Evolutionary conservation across 2,888 invertebrate species (phyloP).

Genomic region (Campoletis raptor): DNA sequence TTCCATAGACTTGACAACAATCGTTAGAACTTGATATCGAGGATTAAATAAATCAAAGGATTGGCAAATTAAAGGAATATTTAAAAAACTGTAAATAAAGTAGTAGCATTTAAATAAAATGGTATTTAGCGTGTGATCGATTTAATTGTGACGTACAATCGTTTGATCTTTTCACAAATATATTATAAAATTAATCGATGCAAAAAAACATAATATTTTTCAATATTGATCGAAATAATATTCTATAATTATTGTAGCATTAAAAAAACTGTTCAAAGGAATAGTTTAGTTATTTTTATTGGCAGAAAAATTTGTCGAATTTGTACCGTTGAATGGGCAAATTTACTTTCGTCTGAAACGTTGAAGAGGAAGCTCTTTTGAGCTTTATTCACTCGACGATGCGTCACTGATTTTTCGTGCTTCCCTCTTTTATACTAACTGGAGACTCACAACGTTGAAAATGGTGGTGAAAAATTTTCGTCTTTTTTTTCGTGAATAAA

Average conservation of each 20-base stretch:
- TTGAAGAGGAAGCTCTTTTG: constrained; percentile 25
- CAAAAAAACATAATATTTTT: neutral
- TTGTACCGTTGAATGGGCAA: constrained; percentile 7
- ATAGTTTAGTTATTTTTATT: neutral
- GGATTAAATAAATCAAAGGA: neutral
- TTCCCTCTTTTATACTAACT: constrained; percentile 14
- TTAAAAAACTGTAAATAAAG: neutral
- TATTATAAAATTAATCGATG: neutral
- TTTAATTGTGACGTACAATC: neutral
- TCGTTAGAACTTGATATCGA: neutral
- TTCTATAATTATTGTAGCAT: neutral
- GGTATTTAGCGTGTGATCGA: neutral
- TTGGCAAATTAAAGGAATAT: neutral
- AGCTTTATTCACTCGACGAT: constrained; percentile 36
- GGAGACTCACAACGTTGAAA: constrained; percentile 25
- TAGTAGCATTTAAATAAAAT: neutral
- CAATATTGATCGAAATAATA: neutral
- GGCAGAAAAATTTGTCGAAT: constrained; percentile 5
- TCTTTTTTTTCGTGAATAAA: constrained; percentile 30
- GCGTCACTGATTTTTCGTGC: constrained; percentile 28
- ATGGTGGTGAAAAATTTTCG: constrained; percentile 25
- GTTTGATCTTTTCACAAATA: neutral
- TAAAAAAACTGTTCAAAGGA: neutral
- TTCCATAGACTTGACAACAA: neutral
- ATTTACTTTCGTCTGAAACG: constrained; percentile 6